Percentiles rank a stretch among this genome's conserved stretches.
Conservation (phyloP, 2,113 vertebrate genomes). For the Ibidorhyncha struthersii region DNA sequence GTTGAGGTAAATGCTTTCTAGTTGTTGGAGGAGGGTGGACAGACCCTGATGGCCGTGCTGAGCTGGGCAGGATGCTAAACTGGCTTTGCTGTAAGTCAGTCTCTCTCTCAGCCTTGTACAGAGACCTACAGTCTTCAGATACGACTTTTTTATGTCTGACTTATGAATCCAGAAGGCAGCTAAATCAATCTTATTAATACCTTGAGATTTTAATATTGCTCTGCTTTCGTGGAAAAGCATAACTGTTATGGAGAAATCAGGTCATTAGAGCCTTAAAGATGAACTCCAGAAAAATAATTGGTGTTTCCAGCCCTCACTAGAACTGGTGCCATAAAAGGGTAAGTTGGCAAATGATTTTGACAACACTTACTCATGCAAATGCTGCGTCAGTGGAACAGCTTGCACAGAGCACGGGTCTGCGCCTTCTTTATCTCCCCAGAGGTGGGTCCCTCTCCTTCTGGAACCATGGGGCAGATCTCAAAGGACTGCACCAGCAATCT, state of each 20-base stretch:
- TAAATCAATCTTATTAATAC: background rate
- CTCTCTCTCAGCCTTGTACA: background rate
- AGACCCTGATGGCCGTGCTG: background rate
- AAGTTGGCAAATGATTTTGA: constrained; percentile 12
- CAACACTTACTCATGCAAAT: constrained; percentile 30
- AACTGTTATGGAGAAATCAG: background rate
- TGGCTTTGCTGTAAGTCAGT: background rate
- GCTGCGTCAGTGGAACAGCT: background rate
- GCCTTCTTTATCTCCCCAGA: background rate
- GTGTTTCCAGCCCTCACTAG: background rate
- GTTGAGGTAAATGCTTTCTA: background rate
- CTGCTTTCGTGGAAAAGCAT: background rate
- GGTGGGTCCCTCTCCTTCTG: background rate
- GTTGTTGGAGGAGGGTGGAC: background rate
- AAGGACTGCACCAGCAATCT: background rate
- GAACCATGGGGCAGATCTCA: background rate
- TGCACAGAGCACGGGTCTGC: background rate
- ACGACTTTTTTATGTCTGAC: background rate
- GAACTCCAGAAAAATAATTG: background rate
- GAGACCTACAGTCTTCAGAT: background rate
- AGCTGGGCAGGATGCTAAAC: background rate
- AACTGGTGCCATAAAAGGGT: background rate
- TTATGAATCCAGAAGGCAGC: background rate
- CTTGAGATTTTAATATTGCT: background rate
- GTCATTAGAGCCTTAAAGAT: background rate